These are phyloP conservation scores for Bungarus multicinctus DNA, from an alignment of 2,113 vertebrate species.

Conservation along the genomic window DNA sequence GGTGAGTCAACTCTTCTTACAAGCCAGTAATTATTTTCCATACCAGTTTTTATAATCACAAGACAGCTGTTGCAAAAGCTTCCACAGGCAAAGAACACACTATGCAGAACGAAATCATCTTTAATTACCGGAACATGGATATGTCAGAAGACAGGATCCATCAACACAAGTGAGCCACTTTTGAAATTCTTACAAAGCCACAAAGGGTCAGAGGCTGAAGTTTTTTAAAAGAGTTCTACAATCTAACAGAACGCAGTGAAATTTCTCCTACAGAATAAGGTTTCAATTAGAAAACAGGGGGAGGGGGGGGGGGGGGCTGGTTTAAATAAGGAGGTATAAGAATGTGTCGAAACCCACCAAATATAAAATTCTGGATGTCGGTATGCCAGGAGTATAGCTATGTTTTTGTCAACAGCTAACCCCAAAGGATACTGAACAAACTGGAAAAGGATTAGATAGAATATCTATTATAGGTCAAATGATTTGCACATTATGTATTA, in stretches of 20 bases:
- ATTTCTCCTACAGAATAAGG: not conserved
- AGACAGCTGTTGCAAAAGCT: slow-evolving; percentile 45
- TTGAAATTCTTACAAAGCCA: not conserved
- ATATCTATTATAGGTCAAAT: not conserved
- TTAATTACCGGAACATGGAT: not conserved
- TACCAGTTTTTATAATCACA: slow-evolving; percentile 48
- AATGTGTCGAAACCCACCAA: not conserved
- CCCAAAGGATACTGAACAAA: not conserved
- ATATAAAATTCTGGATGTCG: not conserved
- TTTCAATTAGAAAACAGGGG: not conserved
- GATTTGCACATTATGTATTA: not conserved
- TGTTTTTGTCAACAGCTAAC: not conserved
- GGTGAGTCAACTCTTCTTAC: slow-evolving; percentile 31
- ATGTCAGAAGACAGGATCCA: not conserved
- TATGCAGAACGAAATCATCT: not conserved
- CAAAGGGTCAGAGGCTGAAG: not conserved
- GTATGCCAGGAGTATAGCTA: not conserved
- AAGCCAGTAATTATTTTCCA: slow-evolving; percentile 43
- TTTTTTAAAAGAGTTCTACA: not conserved
- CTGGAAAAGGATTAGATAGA: not conserved
- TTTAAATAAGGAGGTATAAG: not conserved
- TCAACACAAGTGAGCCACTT: not conserved
- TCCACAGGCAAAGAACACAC: not conserved
- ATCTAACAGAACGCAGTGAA: not conserved
- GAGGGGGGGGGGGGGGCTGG: no score